Percentiles rank a stretch among this genome's conserved stretches.
Evolutionary conservation across 2,113 vertebrate genomes (phyloP).

Genomic region (Siniperca chuatsi): DNA sequence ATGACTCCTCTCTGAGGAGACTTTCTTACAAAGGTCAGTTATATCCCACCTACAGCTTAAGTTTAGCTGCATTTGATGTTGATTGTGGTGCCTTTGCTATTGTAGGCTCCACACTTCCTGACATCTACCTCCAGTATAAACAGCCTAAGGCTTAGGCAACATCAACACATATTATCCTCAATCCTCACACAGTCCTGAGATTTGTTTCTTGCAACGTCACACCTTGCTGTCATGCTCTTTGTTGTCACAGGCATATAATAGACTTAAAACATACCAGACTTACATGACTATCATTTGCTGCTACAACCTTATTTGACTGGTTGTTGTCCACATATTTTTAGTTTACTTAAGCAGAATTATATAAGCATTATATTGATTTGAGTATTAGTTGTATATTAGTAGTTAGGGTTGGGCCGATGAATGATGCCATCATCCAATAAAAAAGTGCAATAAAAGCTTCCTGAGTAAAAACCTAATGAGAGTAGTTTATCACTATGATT

Average conservation of each 20-base stretch:
- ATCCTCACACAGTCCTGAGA: not conserved
- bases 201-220: not conserved
- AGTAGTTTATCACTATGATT: too few species aligned
- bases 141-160: not conserved
- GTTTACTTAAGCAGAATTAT: not conserved
- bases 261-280: not conserved
- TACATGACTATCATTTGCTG: not conserved
- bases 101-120: conserved; percentile 26
- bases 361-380: not conserved
- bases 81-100: conserved; percentile 30
- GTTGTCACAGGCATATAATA: not conserved
- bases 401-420: too few species aligned
- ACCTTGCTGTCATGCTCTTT: conserved; percentile 1
- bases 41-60: conserved; percentile 8
- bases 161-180: conserved; percentile 11
- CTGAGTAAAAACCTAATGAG: too few species aligned
- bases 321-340: not conserved
- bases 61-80: conserved; percentile 35
- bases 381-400: not conserved
- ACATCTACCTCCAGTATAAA: conserved; percentile 12
- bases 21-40: conserved; percentile 54
- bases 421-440: too few species aligned
- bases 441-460: too few species aligned
- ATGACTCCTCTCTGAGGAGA: conserved; percentile 43
- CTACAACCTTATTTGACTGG: not conserved